phyloP scores from a whole-genome alignment of 30 jellyfish, hydroid and myxozoan species.

The Hydractinia symbiolongicarpus region DNA sequence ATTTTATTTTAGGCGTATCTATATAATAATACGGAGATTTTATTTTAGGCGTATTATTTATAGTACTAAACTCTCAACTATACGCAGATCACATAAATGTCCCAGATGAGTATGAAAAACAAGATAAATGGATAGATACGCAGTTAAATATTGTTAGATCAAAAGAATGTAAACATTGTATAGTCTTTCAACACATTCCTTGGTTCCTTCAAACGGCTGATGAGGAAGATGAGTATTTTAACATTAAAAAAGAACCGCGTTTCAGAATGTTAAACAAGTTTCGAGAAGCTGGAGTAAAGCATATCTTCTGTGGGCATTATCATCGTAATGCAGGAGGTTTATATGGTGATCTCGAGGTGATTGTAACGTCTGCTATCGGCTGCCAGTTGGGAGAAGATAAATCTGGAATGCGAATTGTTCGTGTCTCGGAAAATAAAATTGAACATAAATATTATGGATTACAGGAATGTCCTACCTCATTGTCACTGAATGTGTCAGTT shows the following conservation, averaged over 20 bases:
- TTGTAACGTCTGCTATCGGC: slow-evolving; percentile 86
- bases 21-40: not conserved
- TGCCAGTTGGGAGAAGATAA: slow-evolving; percentile 81
- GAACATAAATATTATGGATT: slow-evolving; percentile 73
- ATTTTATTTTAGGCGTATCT: slow-evolving; percentile 48
- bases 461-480: slow-evolving; percentile 25
- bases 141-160: slow-evolving; percentile 51
- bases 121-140: slow-evolving; percentile 73
- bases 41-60: slow-evolving; percentile 51
- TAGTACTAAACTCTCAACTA: slow-evolving; percentile 73
- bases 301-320: slow-evolving; percentile 91
- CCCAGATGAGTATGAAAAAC: slow-evolving; percentile 48
- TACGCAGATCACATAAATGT: slow-evolving; percentile 50
- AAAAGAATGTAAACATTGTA: slow-evolving; percentile 43
- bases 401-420: slow-evolving; percentile 86
- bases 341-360: slow-evolving; percentile 69
- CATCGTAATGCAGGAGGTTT: slow-evolving; percentile 93
- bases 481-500: not conserved
- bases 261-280: slow-evolving; percentile 32
- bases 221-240: slow-evolving; percentile 86
- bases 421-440: slow-evolving; percentile 57
- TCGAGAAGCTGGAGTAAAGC: slow-evolving; percentile 58
- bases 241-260: slow-evolving; percentile 43
- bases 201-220: slow-evolving; percentile 58
- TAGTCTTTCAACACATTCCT: slow-evolving; percentile 88